phyloP scores from a whole-genome alignment of 2,113 vertebrate species.

The Mohoua ochrocephala region DNA sequence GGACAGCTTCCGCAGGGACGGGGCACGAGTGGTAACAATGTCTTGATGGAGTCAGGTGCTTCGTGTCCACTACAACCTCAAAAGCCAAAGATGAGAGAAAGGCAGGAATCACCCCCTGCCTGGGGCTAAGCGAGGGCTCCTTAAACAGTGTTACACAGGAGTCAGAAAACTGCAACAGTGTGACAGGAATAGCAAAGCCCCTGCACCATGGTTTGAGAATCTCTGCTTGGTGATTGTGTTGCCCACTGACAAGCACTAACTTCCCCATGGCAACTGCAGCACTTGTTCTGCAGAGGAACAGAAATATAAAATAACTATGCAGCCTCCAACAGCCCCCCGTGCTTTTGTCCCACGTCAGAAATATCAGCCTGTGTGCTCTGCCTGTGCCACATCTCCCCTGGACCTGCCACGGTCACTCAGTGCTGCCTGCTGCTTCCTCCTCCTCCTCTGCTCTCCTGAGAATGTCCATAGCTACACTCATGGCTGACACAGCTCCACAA shows the following conservation, averaged over 20 bases:
- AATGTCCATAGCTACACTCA: not conserved
- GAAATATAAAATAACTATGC: not conserved
- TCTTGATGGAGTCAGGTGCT: not conserved
- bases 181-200: not conserved
- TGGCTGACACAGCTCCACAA: not conserved
- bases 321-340: not conserved
- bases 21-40: not conserved
- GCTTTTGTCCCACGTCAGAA: not conserved
- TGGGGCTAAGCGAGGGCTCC: not conserved
- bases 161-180: not conserved
- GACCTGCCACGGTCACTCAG: not conserved
- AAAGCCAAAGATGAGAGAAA: not conserved
- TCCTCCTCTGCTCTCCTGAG: not conserved
- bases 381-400: not conserved
- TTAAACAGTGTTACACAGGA: not conserved
- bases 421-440: not conserved
- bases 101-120: not conserved
- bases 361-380: not conserved
- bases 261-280: constrained; percentile 46
- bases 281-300: not conserved
- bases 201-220: not conserved
- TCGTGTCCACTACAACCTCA: fast-evolving
- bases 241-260: not conserved
- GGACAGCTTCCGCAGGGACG: not conserved
- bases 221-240: not conserved